These are phyloP conservation scores for Bombus cullumanus DNA, from an alignment of 1,140 invertebrate species.

Conservation along the genomic window DNA sequence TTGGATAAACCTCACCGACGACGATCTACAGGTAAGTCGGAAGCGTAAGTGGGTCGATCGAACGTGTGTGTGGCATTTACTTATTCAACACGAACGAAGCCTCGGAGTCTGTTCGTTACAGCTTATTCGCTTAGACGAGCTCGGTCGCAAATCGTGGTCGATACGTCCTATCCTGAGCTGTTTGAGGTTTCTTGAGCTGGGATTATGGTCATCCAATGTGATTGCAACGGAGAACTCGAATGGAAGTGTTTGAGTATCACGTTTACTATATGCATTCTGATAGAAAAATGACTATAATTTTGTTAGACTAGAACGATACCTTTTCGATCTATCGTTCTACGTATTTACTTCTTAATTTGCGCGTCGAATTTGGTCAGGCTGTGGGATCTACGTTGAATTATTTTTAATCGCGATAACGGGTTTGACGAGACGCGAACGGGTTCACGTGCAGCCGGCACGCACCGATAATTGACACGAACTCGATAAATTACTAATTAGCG, in stretches of 20 bases:
- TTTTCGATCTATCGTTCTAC: accelerated
- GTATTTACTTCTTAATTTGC: too few species aligned
- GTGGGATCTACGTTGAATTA: background rate
- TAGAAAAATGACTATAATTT: too few species aligned
- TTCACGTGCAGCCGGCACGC: background rate
- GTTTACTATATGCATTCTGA: too few species aligned
- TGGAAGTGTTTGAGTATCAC: too few species aligned
- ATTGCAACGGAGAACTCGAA: too few species aligned
- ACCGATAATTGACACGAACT: conserved; percentile 58
- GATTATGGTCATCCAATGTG: too few species aligned
- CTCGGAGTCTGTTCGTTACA: background rate
- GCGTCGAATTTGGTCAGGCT: too few species aligned
- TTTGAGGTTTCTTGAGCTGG: too few species aligned
- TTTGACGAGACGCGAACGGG: conserved; percentile 5
- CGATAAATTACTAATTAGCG: conserved; percentile 60
- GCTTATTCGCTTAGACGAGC: conserved; percentile 5
- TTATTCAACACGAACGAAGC: background rate
- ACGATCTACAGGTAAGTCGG: conserved; percentile 76
- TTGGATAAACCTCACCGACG: conserved; percentile 79
- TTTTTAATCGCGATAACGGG: background rate
- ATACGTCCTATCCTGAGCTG: too few species aligned
- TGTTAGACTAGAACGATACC: too few species aligned
- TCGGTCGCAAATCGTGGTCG: background rate
- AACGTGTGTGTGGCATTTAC: background rate
- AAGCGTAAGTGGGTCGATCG: background rate